A percentile compares a stretch with the other conserved stretches of the same genome.
Conservation (phyloP, 2,888 invertebrate genomes). For the Endomychus coccineus region DNA sequence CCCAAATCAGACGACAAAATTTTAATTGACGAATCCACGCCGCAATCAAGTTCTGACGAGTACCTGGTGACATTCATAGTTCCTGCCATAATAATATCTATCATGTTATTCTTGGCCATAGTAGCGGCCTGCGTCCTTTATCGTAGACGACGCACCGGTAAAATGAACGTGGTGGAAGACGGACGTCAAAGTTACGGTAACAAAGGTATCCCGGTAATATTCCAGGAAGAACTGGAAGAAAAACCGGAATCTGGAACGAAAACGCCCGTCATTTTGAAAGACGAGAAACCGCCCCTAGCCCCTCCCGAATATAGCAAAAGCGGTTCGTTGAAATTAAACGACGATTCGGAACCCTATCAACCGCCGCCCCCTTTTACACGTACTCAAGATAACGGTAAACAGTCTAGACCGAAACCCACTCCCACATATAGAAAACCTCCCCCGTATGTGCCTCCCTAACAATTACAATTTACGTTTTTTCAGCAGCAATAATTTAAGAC, state of each 20-base stretch:
- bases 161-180: conserved; percentile 76
- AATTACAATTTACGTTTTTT: conserved; percentile 40
- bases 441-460: conserved; percentile 95
- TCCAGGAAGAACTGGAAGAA: conserved; percentile 93
- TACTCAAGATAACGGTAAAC: conserved; percentile 62
- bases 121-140: conserved; percentile 85
- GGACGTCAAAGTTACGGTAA: conserved; percentile 77
- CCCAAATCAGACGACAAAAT: conserved; percentile 18
- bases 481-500: no score
- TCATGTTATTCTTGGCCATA: conserved; percentile 80
- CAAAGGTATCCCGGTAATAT: conserved; percentile 88
- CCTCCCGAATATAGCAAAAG: conserved; percentile 67
- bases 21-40: conserved; percentile 33
- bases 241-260: conserved; percentile 84
- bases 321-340: conserved; percentile 40
- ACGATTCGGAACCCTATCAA: conserved; percentile 71
- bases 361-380: conserved; percentile 83
- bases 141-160: conserved; percentile 73
- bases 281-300: conserved; percentile 88
- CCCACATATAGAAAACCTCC: conserved; percentile 93
- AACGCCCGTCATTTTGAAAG: conserved; percentile 88
- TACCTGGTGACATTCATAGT: conserved; percentile 78
- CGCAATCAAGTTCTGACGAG: conserved; percentile 49
- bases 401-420: conserved; percentile 73
- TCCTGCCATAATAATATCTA: conserved; percentile 80